These are phyloP conservation scores for Apamea anceps DNA, from an alignment of 2,888 invertebrate species.

Conservation along the genomic window DNA sequence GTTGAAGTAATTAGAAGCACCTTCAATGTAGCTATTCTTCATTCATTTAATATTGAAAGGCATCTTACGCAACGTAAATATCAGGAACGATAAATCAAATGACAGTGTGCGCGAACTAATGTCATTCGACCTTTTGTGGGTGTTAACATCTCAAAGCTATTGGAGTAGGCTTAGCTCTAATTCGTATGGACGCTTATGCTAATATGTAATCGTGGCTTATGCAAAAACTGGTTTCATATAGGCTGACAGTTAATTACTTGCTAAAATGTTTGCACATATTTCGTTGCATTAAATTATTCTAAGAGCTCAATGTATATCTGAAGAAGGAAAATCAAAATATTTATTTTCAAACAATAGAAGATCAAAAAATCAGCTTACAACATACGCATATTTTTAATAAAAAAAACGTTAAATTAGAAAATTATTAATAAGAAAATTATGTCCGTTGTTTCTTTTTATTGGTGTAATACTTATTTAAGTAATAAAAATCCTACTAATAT, in stretches of 20 bases:
- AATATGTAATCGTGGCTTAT: slow-evolving; percentile 52
- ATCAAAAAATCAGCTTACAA: not conserved
- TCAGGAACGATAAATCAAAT: slow-evolving; percentile 54
- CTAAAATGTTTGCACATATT: slow-evolving; percentile 32
- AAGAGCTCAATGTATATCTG: not conserved
- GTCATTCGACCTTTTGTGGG: slow-evolving; percentile 69
- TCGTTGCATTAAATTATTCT: not conserved
- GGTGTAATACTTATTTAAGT: too few species aligned
- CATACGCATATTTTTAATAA: not conserved
- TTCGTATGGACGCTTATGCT: slow-evolving; percentile 57
- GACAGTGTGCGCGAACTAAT: slow-evolving; percentile 62
- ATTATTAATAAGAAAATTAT: too few species aligned
- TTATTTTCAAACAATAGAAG: not conserved
- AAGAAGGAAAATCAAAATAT: not conserved
- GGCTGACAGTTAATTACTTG: slow-evolving; percentile 50
- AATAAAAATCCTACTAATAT: too few species aligned
- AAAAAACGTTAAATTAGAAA: not conserved
- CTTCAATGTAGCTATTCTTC: not conserved
- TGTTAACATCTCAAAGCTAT: slow-evolving; percentile 57
- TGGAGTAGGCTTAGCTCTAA: slow-evolving; percentile 56
- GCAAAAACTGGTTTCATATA: slow-evolving; percentile 60
- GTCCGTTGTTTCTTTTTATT: too few species aligned
- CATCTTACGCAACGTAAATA: slow-evolving; percentile 23
- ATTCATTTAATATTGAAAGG: not conserved
- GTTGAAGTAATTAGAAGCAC: not conserved